These are phyloP conservation scores for Lerema accius DNA, from an alignment of 1,140 invertebrate genomes.

Conservation along the genomic window DNA sequence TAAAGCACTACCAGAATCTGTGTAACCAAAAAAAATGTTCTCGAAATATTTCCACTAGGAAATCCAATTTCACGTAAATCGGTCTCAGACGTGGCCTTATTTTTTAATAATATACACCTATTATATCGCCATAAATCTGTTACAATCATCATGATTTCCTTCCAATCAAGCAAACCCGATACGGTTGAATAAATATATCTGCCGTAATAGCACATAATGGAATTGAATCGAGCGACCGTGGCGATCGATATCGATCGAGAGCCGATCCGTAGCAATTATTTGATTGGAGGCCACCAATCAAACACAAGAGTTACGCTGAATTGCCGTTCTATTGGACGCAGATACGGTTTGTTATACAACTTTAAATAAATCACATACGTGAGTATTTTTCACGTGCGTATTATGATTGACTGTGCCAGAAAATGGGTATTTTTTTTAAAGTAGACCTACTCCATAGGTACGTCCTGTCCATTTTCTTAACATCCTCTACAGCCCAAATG, in stretches of 20 bases:
- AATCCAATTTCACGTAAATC: no score
- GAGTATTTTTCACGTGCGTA: no score
- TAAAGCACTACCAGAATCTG: no score
- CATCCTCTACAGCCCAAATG: no score
- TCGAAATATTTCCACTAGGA: no score
- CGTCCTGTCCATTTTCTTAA: no score
- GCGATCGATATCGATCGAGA: slow-evolving; percentile 17
- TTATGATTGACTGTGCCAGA: no score
- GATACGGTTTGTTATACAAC: neutral
- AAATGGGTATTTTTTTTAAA: no score
- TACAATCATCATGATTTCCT: neutral
- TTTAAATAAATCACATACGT: no score
- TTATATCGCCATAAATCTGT: neutral
- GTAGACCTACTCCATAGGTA: no score
- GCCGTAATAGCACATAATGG: slow-evolving; percentile 35
- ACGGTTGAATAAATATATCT: slow-evolving; percentile 29
- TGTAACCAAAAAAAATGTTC: no score
- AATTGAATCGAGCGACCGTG: slow-evolving; percentile 32
- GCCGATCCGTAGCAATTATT: slow-evolving; percentile 29
- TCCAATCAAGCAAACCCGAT: slow-evolving; percentile 13
- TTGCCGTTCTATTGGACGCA: slow-evolving; percentile 4
- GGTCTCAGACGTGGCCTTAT: no score
- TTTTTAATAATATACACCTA: neutral
- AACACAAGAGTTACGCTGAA: slow-evolving; percentile 30
- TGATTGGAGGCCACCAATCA: slow-evolving; percentile 40